Evolutionary conservation across 64 coral and sea anemone genomes (phyloP).

Genomic region (Cladopsammia gracilis): DNA sequence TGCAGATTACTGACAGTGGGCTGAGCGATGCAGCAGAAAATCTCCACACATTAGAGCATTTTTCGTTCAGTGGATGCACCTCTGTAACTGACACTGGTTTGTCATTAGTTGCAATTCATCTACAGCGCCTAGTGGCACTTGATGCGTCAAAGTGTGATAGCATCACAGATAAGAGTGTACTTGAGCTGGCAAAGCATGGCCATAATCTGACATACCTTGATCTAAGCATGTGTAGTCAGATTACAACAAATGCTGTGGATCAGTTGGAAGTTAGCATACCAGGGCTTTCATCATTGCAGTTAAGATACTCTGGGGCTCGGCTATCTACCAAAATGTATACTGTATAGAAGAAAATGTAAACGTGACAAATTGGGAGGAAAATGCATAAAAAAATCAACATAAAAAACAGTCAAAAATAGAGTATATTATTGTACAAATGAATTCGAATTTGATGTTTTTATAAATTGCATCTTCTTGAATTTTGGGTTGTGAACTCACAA

Average conservation of each 20-base stretch:
- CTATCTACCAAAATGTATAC: conserved; percentile 32
- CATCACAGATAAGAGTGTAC: conserved; percentile 69
- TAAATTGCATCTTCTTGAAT: too few relatives aligned
- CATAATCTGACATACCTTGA: conserved; percentile 77
- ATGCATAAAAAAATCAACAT: not conserved
- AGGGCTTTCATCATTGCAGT: conserved; percentile 80
- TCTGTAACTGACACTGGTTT: conserved; percentile 74
- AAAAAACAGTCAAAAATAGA: too few relatives aligned
- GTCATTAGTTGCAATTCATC: conserved; percentile 56
- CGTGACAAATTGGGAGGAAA: too few relatives aligned
- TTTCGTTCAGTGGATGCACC: conserved; percentile 85
- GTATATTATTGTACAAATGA: too few relatives aligned
- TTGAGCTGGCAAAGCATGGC: conserved; percentile 63
- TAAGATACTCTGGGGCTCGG: conserved; percentile 79
- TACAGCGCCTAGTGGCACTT: conserved; percentile 59
- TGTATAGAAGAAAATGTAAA: not conserved
- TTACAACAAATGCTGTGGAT: conserved; percentile 70
- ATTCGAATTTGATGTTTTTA: too few relatives aligned
- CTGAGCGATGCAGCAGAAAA: conserved; percentile 57
- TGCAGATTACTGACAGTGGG: conserved; percentile 78
- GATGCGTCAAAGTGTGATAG: conserved; percentile 91
- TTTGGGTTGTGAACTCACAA: too few relatives aligned
- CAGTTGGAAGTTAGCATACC: conserved; percentile 72
- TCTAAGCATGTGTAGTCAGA: conserved; percentile 89
- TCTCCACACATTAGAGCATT: conserved; percentile 44